Conservation (phyloP, 1,140 invertebrate species). For the Brachystomella parvula region DNA sequence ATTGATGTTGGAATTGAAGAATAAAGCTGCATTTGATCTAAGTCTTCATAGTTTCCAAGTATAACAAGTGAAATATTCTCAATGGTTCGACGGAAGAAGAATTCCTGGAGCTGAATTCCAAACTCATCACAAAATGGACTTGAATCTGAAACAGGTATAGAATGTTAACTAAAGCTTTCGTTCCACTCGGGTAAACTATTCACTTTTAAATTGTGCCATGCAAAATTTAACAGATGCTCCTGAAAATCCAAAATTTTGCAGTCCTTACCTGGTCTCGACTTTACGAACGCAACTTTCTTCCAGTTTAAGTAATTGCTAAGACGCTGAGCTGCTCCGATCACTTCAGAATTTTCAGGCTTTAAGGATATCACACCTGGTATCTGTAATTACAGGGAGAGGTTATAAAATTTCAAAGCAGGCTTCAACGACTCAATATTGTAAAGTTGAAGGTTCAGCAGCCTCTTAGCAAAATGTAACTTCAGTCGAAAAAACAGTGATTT, state of each 20-base stretch:
- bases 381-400: too few species aligned
- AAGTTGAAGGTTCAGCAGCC: too few species aligned
- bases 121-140: slow-evolving; percentile 37
- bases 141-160: slow-evolving; percentile 27
- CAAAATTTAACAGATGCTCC: too few species aligned
- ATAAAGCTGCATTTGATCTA: slow-evolving; percentile 25
- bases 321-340: slow-evolving; percentile 28
- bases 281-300: slow-evolving; percentile 29
- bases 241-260: too few species aligned
- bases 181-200: too few species aligned
- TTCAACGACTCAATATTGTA: too few species aligned
- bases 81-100: not conserved
- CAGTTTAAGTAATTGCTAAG: slow-evolving; percentile 30
- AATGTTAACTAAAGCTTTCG: too few species aligned
- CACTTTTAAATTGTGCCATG: too few species aligned
- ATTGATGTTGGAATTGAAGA: slow-evolving; percentile 24
- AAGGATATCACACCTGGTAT: slow-evolving; percentile 31
- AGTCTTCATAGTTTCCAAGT: slow-evolving; percentile 34
- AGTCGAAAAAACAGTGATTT: too few species aligned
- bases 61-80: slow-evolving; percentile 28
- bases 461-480: too few species aligned
- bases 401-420: too few species aligned
- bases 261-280: slow-evolving; percentile 35
- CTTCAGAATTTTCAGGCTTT: slow-evolving; percentile 29
- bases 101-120: slow-evolving; percentile 27